phyloP scores from a whole-genome alignment of 2,888 invertebrate species.

The Andrena minutula region DNA sequence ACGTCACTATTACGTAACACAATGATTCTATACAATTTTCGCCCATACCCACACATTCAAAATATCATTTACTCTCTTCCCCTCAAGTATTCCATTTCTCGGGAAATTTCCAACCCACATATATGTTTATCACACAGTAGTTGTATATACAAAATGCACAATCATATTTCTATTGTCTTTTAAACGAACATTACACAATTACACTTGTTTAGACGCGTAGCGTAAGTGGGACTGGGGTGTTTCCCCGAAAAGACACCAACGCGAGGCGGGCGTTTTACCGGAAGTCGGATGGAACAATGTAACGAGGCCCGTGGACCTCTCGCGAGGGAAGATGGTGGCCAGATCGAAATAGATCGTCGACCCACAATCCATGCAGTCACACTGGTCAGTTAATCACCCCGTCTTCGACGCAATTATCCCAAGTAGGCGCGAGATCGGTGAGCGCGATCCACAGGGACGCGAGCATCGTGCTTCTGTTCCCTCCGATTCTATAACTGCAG shows the following conservation, averaged over 20 bases:
- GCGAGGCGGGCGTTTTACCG: constrained; percentile 13
- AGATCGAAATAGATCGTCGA: constrained; percentile 78
- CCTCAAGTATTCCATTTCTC: neutral
- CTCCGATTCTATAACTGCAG: constrained; percentile 51
- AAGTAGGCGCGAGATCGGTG: constrained; percentile 80
- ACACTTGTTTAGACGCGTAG: neutral
- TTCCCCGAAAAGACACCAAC: neutral
- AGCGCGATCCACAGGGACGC: constrained; percentile 73
- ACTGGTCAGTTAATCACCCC: constrained; percentile 78
- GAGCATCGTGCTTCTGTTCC: constrained; percentile 69
- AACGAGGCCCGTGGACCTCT: constrained; percentile 31
- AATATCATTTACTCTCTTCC: no score
- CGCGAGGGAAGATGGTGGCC: constrained; percentile 70
- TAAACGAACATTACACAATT: constrained; percentile 5
- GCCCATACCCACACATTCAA: neutral
- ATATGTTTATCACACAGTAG: constrained; percentile 24
- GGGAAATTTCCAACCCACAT: neutral
- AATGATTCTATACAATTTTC: neutral
- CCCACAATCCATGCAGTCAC: constrained; percentile 74
- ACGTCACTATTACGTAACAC: constrained; percentile 42
- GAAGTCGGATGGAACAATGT: constrained; percentile 41
- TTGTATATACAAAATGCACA: constrained; percentile 12
- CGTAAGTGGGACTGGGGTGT: neutral
- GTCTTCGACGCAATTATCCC: constrained; percentile 83
- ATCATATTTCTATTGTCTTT: neutral